Conservation (phyloP, 2,113 vertebrate species). For the Cyanoramphus novaezelandiae region DNA sequence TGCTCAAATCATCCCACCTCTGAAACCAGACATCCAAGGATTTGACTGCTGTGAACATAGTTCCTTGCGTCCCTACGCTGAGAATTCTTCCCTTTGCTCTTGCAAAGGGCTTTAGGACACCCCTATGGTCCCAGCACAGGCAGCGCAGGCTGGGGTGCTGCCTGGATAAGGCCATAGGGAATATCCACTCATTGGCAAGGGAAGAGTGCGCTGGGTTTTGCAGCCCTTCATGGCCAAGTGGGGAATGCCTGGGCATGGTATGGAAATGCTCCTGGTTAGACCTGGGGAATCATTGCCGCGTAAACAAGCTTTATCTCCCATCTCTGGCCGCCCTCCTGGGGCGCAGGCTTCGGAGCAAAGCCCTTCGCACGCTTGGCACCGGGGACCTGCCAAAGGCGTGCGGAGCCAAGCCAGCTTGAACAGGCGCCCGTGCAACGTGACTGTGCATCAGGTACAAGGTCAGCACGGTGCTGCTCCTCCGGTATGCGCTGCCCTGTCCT, state of each 20-base stretch:
- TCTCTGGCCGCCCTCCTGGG: neutral
- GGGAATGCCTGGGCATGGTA: neutral
- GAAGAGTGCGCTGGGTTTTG: neutral
- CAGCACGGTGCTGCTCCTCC: neutral
- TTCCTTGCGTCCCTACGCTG: rapidly evolving
- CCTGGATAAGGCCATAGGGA: rapidly evolving
- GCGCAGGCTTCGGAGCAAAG: neutral
- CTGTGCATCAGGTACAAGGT: neutral
- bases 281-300: neutral
- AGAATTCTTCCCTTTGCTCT: neutral
- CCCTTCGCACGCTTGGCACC: neutral
- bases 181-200: neutral
- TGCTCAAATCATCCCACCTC: neutral
- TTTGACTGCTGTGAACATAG: rapidly evolving
- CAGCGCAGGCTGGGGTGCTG: neutral
- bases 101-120: neutral
- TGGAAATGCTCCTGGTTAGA: neutral
- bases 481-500: neutral
- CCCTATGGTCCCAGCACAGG: rapidly evolving
- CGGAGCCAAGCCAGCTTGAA: neutral
- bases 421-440: rapidly evolving
- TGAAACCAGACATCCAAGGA: neutral
- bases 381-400: rapidly evolving
- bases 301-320: neutral
- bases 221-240: neutral